A percentile compares a stretch with the other conserved stretches of the same genome.
Evolutionary conservation across 2,888 invertebrate genomes (phyloP).

Genomic region (Callinectes sapidus): DNA sequence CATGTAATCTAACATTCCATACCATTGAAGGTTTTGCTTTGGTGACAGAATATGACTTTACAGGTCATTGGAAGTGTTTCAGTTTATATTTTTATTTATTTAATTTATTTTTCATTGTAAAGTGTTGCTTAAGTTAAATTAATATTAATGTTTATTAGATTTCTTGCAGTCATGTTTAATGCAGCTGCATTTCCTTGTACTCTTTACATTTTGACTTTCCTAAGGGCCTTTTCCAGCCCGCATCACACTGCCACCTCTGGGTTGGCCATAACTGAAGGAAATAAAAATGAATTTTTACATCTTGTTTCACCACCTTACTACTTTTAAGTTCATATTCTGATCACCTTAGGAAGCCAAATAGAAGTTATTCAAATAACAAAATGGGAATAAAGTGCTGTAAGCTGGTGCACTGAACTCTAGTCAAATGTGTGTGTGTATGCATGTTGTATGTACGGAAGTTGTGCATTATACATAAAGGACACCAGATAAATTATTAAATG

Average conservation of each 20-base stretch:
- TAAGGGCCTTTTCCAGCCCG: background rate
- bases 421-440: background rate
- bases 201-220: background rate
- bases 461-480: background rate
- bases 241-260: background rate
- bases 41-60: slow-evolving; percentile 55
- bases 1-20: slow-evolving; percentile 2
- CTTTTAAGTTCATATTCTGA: slow-evolving; percentile 34
- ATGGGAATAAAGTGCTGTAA: slow-evolving; percentile 24
- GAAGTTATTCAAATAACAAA: background rate
- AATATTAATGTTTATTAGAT: background rate
- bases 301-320: slow-evolving; percentile 15
- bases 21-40: slow-evolving; percentile 16
- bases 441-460: background rate
- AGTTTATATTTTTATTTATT: background rate
- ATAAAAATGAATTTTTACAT: slow-evolving; percentile 22
- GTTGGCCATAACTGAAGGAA: slow-evolving; percentile 12
- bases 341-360: slow-evolving; percentile 16
- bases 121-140: background rate
- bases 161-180: slow-evolving; percentile 20
- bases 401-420: background rate
- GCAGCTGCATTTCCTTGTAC: background rate
- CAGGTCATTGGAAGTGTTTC: slow-evolving; percentile 12
- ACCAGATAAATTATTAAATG: background rate
- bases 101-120: background rate